Conservation (phyloP, 2,888 invertebrate species). For the Drosophila crucigera region DNA sequence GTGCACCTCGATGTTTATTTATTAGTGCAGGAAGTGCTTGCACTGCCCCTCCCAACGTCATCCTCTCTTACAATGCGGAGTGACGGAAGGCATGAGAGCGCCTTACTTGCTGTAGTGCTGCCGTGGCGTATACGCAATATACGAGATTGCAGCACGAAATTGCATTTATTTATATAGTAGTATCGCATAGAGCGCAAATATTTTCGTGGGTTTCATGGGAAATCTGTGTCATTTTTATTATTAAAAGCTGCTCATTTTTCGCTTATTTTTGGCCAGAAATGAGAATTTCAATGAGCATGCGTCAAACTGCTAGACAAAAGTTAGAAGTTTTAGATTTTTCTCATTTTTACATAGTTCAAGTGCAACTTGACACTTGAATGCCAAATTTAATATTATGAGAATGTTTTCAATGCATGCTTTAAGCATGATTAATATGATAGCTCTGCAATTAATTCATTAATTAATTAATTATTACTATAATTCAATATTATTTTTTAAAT, state of each 20-base stretch:
- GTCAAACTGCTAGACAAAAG: constrained; percentile 9
- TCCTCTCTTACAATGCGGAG: not conserved
- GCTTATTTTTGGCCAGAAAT: constrained; percentile 43
- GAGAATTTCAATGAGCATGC: constrained; percentile 1
- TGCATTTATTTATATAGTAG: constrained; percentile 51
- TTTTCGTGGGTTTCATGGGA: constrained; percentile 34
- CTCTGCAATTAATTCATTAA: too few species aligned
- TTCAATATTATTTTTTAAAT: not conserved
- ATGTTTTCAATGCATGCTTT: not conserved
- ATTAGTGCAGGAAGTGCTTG: constrained; percentile 67
- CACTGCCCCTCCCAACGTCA: not conserved
- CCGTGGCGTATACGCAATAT: constrained; percentile 74
- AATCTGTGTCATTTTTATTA: constrained; percentile 80
- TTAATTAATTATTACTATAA: too few species aligned
- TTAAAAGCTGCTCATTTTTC: constrained; percentile 63
- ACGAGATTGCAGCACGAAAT: constrained; percentile 43
- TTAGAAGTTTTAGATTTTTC: constrained; percentile 5
- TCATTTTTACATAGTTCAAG: not conserved
- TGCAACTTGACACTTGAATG: not conserved
- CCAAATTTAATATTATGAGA: not conserved
- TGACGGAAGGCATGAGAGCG: constrained; percentile 16
- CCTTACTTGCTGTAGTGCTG: constrained; percentile 31
- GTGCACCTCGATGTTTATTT: constrained; percentile 67
- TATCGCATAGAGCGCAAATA: constrained; percentile 22
- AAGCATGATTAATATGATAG: not conserved